Base-by-base conservation (phyloP, 1,140 invertebrate genomes). In the Pristionchus pacificus region DNA sequence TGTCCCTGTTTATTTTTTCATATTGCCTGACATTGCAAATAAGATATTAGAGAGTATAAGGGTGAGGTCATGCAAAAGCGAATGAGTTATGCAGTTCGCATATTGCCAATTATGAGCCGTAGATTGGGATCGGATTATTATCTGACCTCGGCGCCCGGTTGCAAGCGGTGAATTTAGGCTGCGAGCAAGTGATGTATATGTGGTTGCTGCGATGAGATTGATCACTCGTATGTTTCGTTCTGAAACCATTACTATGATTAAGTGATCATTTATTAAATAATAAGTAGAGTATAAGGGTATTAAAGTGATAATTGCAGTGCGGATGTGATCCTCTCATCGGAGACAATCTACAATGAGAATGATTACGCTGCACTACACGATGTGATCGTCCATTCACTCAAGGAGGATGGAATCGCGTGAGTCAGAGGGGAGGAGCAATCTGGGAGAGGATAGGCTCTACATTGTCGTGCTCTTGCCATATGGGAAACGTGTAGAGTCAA, bases 291-390 rank as follows among this genome's bases (percentile, higher is more conserved):
- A n/a, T n/a, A 2, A 28, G 58, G n/a, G 28, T 6, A 6, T n/a
- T 32, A 33, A 28, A 60, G 63, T 1, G 30, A 2, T 29, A 29
- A 24, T 83, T 83, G 60, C 75, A 85, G 84, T 59, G 84, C 79
- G 77, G 83, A 85, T 73, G 49, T 79, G 2, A 84, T 85, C 60
- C 69, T 85, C 31, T 80, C 83, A 61, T 80, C 84, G 70, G 84
- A 84, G 74, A 85, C 84, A 13, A 85, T 85, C 63, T 84, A 84
- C 72, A 83, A 78, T 71, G 72, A 78, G 57, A 77, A 78, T 13
- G 79, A 78, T 58, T 84, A 84, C 65, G 65, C 55, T n/a, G 80
- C 79, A 38, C 78, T 85, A 2, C 76, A 80, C 60, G 68, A 80
- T 29, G 70, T 80, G 2, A 78, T 84, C 68, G 29, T 75, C 65